phyloP scores from a whole-genome alignment of 1,140 invertebrate genomes.

The Bombus difficillimus region DNA sequence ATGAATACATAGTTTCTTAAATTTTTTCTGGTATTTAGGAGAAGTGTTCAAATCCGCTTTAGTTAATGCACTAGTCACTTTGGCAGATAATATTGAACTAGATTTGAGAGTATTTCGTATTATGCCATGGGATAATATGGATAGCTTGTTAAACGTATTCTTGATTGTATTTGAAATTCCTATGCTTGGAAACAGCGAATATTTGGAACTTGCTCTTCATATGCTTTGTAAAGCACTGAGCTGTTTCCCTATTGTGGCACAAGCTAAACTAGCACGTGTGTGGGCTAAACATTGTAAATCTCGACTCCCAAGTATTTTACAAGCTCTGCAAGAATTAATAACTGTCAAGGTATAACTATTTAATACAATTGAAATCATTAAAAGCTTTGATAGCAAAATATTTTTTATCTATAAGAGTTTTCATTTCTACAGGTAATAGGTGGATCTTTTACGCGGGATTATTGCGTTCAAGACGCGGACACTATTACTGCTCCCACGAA shows the following conservation, averaged over 20 bases:
- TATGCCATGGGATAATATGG: conserved; percentile 78
- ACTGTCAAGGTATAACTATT: conserved; percentile 84
- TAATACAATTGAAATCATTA: neutral
- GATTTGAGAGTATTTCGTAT: conserved; percentile 86
- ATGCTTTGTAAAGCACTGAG: conserved; percentile 91
- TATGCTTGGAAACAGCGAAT: conserved; percentile 90
- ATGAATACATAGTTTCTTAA: neutral
- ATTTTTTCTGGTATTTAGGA: conserved; percentile 71
- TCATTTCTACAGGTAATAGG: conserved; percentile 86
- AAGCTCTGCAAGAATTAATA: conserved; percentile 93
- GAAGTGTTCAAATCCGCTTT: conserved; percentile 88
- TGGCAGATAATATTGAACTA: conserved; percentile 89
- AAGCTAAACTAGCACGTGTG: conserved; percentile 90
- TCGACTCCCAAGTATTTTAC: conserved; percentile 88
- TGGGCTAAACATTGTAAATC: conserved; percentile 90
- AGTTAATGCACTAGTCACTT: conserved; percentile 89
- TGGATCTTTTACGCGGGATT: conserved; percentile 88
- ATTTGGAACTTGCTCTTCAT: conserved; percentile 91
- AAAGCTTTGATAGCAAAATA: neutral
- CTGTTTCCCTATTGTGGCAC: conserved; percentile 88
- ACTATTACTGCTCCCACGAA: conserved; percentile 91
- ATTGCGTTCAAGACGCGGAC: conserved; percentile 92
- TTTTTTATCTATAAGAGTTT: neutral
- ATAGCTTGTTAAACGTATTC: conserved; percentile 88
- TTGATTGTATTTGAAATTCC: conserved; percentile 95